phyloP scores from a whole-genome alignment of 2,797 vertebrate species.

The Cirrhinus mrigala region DNA sequence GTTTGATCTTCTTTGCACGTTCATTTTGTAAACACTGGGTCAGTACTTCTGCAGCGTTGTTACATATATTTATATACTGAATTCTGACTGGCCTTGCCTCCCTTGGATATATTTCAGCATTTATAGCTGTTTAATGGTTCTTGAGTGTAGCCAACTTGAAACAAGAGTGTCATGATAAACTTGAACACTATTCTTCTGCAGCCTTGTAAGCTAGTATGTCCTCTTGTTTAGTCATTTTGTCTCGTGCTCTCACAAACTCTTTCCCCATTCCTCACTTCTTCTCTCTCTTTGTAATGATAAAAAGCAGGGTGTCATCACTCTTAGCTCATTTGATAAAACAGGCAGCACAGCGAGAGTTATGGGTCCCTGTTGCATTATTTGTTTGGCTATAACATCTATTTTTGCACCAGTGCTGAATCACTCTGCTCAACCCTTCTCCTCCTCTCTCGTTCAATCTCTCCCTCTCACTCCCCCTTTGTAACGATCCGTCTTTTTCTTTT shows the following conservation, averaged over 20 bases:
- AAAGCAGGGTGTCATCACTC: constrained; percentile 29
- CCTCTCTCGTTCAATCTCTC: not conserved
- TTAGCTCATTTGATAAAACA: constrained; percentile 38
- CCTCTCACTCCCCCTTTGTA: constrained; percentile 33
- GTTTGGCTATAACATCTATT: constrained; percentile 33
- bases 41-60: too few relatives aligned
- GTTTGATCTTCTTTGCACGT: too few relatives aligned
- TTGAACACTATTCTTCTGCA: not conserved
- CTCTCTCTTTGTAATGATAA: not conserved
- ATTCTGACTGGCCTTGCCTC: not conserved
- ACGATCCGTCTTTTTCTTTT: constrained; percentile 30
- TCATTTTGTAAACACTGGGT: too few relatives aligned
- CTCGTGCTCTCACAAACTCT: constrained; percentile 6
- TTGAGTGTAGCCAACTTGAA: not conserved
- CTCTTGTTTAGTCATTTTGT: not conserved
- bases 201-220: not conserved
- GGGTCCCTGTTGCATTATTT: constrained; percentile 29
- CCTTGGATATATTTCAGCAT: not conserved
- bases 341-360: constrained; percentile 28
- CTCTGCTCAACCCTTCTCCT: constrained; percentile 6
- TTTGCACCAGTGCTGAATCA: constrained; percentile 44
- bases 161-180: not conserved
- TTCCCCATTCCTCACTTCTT: not conserved
- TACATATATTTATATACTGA: not conserved
- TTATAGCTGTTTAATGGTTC: not conserved